Percentiles rank a stretch among this genome's conserved stretches.
Conservation (phyloP, 2,797 vertebrate species). For the Aldrovandia affinis region DNA sequence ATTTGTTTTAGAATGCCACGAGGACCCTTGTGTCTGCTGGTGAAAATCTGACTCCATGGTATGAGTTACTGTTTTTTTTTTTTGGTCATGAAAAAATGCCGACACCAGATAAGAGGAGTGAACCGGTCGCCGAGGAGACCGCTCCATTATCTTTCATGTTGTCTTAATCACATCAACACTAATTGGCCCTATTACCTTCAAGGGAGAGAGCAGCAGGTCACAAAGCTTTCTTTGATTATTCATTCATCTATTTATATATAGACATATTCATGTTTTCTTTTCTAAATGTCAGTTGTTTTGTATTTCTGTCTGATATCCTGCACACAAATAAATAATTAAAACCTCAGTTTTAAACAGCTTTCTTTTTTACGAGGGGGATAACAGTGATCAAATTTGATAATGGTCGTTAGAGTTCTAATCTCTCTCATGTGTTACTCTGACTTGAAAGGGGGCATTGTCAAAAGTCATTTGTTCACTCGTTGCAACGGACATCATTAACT, state of each 20-base stretch:
- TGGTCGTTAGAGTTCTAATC: constrained; percentile 5
- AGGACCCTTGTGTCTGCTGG: not conserved
- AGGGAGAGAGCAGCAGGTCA: constrained; percentile 37
- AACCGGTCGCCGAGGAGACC: constrained; percentile 5
- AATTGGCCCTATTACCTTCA: constrained; percentile 40
- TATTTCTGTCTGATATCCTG: not conserved
- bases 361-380: not conserved
- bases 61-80: constrained; percentile 26
- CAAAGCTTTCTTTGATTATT: constrained; percentile 13
- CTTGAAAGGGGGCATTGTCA: not conserved
- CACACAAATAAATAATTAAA: not conserved
- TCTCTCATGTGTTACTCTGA: constrained; percentile 6
- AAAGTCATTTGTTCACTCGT: constrained; percentile 15
- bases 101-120: not conserved
- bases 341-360: not conserved
- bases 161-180: constrained; percentile 43
- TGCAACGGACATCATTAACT: not conserved
- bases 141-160: constrained; percentile 20
- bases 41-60: not conserved
- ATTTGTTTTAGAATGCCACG: not conserved
- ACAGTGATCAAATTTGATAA: constrained; percentile 23
- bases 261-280: constrained; percentile 8
- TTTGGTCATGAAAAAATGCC: constrained; percentile 18
- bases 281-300: not conserved
- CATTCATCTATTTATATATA: constrained; percentile 18